Evolutionary conservation across 2,888 invertebrate species (phyloP), one percentile per base, ranked within the genome.

Genomic region (Automeris io): DNA sequence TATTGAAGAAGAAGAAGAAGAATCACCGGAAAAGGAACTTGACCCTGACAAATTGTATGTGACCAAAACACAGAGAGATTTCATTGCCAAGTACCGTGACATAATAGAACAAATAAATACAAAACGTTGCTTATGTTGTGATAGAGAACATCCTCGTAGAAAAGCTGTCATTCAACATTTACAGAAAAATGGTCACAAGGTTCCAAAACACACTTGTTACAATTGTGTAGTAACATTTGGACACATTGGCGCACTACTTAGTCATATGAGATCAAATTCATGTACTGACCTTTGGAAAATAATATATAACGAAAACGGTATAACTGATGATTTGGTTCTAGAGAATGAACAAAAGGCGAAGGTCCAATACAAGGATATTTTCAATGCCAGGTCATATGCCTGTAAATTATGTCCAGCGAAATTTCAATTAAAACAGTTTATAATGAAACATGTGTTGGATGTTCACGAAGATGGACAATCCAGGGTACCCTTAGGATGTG

Each of bases 181-280:
- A 39, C 87, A 88, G 59, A 88, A 88, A 64, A 88, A 85, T 59
- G 87, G 87, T 2, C 77, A 82, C 43, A 86, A 85, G 70, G 89
- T 90, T 35, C 90, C 90, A 1, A 88, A 89, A 50, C 90, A 89
- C 50, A 90, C 90, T 0, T 90, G 90, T 53, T 90, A 90, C 50
- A 89, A 89, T 57, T 90, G 90, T 55, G 88, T 90, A 42, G 73
- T 90, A 18, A 89, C 90, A 0, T 90, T 89, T 45, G 77, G 75
- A 3, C 87, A 87, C 46, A 87, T 88, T 40, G 87, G 87, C 13
- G 87, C 87, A 21, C 53, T 88, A 18, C 70, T 88, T 2, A 87
- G 87, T 50, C 87, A 88, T 48, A 88, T 88, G 87, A 67, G 87
- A 44, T 75, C 86, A 4, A 85, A 87, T 39, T 67, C 74, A 23